Evolutionary conservation across 1,140 invertebrate species (phyloP).

Genomic region (Drosophila sulfurigaster): DNA sequence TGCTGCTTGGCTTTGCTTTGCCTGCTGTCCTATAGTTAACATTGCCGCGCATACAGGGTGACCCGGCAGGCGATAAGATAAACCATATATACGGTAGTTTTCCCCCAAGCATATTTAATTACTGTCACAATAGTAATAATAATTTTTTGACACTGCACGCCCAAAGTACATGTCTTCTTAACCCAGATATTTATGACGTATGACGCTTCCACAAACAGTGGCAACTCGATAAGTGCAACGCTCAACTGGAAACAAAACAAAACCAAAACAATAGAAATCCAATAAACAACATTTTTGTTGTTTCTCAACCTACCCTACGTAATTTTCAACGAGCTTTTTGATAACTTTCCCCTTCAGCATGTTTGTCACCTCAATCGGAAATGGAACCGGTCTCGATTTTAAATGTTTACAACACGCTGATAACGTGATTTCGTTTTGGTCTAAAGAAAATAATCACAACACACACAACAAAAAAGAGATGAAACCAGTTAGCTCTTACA

Average conservation of each 20-base stretch:
- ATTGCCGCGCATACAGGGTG: slow-evolving; percentile 73
- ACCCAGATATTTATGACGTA: slow-evolving; percentile 17
- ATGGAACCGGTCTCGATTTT: slow-evolving; percentile 29
- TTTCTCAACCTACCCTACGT: slow-evolving; percentile 59
- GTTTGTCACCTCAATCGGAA: slow-evolving; percentile 38
- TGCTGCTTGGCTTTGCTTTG: slow-evolving; percentile 15
- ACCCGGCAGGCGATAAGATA: slow-evolving; percentile 62
- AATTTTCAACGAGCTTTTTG: slow-evolving; percentile 9
- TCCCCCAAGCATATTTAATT: slow-evolving; percentile 48
- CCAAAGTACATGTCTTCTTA: slow-evolving; percentile 44
- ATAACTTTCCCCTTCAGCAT: slow-evolving; percentile 71
- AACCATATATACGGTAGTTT: slow-evolving; percentile 38
- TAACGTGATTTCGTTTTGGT: not conserved
- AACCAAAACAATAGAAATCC: not conserved
- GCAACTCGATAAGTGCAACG: not conserved
- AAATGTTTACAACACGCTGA: slow-evolving; percentile 7
- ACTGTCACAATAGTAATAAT: slow-evolving; percentile 14
- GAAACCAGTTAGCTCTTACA: slow-evolving; percentile 24
- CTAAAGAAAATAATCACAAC: too few relatives aligned
- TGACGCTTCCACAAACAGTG: slow-evolving; percentile 40
- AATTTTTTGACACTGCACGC: slow-evolving; percentile 44
- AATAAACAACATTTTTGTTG: not conserved
- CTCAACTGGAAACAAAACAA: not conserved
- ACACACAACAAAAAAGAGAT: too few relatives aligned
- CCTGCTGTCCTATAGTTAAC: slow-evolving; percentile 78